These are phyloP conservation scores for Nephila pilipes DNA, from an alignment of 1,140 invertebrate species.

Conservation along the genomic window DNA sequence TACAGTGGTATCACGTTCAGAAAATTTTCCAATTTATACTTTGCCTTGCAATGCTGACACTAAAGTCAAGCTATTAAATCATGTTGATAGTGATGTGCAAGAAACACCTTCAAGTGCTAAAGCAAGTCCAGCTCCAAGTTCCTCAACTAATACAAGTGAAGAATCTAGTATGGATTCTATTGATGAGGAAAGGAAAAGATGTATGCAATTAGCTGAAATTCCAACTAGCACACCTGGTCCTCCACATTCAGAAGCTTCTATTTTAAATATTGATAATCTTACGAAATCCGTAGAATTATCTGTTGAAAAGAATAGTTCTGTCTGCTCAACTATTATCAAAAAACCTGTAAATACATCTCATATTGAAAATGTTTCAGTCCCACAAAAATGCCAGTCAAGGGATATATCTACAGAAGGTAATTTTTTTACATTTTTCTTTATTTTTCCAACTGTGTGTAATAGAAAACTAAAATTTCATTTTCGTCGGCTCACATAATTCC, in stretches of 20 bases:
- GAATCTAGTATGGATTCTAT: slow-evolving; percentile 75
- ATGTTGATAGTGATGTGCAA: slow-evolving; percentile 42
- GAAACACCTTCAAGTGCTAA: slow-evolving; percentile 37
- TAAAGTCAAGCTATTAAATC: slow-evolving; percentile 54
- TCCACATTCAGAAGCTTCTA: slow-evolving; percentile 25
- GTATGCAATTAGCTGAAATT: slow-evolving; percentile 50
- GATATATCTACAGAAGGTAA: not conserved
- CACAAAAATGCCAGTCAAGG: not conserved
- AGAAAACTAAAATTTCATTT: too few relatives aligned
- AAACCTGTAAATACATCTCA: not conserved
- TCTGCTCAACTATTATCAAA: not conserved
- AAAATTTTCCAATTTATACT: slow-evolving; percentile 34
- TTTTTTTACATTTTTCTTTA: not conserved
- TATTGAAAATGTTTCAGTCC: not conserved
- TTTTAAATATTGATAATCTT: not conserved
- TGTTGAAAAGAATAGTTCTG: not conserved
- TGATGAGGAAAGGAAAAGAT: slow-evolving; percentile 72
- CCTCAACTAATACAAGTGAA: slow-evolving; percentile 57
- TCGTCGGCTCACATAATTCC: too few relatives aligned
- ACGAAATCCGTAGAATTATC: not conserved
- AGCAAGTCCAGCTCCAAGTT: slow-evolving; percentile 51
- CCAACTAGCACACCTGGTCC: slow-evolving; percentile 66
- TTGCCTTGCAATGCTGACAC: slow-evolving; percentile 53
- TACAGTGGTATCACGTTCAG: not conserved
- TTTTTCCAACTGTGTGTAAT: too few relatives aligned